Conservation (phyloP, 2,797 vertebrate genomes). For the Leptoclinus maculatus region DNA sequence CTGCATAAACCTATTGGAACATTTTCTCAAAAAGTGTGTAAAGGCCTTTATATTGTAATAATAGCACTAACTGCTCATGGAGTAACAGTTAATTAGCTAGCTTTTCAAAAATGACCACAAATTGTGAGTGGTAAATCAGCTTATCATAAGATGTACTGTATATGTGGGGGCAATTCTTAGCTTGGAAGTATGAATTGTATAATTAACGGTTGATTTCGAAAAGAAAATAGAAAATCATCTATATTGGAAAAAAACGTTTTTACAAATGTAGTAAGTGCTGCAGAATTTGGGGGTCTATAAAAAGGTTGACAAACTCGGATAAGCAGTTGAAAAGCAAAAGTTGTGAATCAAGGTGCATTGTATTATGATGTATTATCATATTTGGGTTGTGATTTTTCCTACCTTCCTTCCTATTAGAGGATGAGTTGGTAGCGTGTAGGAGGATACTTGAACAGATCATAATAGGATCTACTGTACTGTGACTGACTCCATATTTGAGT, state of each 20-base stretch:
- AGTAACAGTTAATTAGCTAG: too few species aligned
- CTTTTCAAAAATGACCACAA: too few species aligned
- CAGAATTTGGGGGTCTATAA: neutral
- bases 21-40: too few species aligned
- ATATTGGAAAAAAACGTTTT: too few species aligned
- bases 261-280: neutral
- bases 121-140: too few species aligned
- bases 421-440: conserved; percentile 7
- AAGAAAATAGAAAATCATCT: neutral
- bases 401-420: conserved; percentile 1
- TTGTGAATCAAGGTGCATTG: neutral
- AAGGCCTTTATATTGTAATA: too few species aligned
- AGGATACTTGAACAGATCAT: conserved; percentile 29
- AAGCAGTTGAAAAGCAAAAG: neutral
- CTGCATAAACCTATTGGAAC: too few species aligned
- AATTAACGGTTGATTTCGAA: neutral
- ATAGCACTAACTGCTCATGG: too few species aligned
- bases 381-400: conserved; percentile 13
- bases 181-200: too few species aligned
- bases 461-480: conserved; percentile 46
- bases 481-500: conserved; percentile 27
- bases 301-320: neutral
- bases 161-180: too few species aligned
- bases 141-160: too few species aligned
- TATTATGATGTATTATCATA: neutral